phyloP scores from a whole-genome alignment of 2,888 invertebrate species.

The Andricus curvator region DNA sequence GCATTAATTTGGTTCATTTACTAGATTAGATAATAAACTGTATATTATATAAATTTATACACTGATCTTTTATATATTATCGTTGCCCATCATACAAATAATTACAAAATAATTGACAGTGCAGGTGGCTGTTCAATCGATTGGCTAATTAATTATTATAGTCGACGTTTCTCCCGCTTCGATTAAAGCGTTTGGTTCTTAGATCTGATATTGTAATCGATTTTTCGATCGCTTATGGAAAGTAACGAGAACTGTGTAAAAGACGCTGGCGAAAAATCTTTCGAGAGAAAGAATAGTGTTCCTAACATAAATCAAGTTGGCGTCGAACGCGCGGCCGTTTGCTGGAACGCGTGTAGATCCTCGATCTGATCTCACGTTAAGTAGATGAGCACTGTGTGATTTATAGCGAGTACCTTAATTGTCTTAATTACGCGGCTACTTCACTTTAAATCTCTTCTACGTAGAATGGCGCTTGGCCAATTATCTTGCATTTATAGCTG shows the following conservation, averaged over 20 bases:
- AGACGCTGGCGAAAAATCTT: conserved; percentile 6
- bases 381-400: conserved; percentile 73
- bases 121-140: conserved; percentile 15
- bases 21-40: neutral
- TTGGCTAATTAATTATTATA: conserved; percentile 19
- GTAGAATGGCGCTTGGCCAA: too few species aligned
- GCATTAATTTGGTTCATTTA: neutral
- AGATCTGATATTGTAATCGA: neutral
- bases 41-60: neutral
- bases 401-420: conserved; percentile 73
- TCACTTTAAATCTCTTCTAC: conserved; percentile 47
- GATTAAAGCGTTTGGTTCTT: neutral
- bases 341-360: conserved; percentile 70
- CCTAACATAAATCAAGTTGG: conserved; percentile 66
- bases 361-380: conserved; percentile 69
- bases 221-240: conserved; percentile 24
- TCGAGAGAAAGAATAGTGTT: conserved; percentile 40
- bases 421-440: conserved; percentile 74
- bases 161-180: neutral
- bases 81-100: conserved; percentile 14
- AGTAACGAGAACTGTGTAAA: conserved; percentile 18
- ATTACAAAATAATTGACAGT: conserved; percentile 30
- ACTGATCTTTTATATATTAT: neutral
- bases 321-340: conserved; percentile 66
- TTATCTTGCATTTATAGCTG: too few species aligned